Conservation (phyloP, 2,888 invertebrate genomes). For the Onchidella celtica region DNA sequence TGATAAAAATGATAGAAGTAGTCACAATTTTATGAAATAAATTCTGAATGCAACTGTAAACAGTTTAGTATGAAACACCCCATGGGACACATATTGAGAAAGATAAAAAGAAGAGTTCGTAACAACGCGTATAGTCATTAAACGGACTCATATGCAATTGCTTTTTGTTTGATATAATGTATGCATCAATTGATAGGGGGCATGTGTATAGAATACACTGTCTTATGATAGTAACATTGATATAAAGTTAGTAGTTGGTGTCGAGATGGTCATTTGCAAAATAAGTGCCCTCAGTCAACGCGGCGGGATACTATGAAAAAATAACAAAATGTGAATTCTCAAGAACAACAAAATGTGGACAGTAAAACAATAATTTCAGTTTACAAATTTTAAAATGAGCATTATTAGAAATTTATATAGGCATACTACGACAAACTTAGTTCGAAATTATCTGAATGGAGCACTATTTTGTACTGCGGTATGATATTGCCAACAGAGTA, state of each 20-base stretch:
- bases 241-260: no score
- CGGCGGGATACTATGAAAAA: background rate
- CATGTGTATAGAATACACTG: background rate
- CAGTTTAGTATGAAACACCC: constrained; percentile 3
- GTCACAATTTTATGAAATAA: no score
- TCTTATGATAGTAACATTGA: background rate
- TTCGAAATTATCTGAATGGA: background rate
- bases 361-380: no score
- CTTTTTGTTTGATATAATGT: background rate
- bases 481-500: background rate
- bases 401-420: no score
- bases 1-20: no score
- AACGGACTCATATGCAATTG: background rate
- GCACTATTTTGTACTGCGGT: constrained; percentile 20
- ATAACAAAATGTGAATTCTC: no score
- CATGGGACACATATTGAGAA: constrained; percentile 12
- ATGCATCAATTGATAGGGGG: background rate
- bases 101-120: background rate
- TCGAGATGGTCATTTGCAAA: constrained; percentile 12
- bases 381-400: no score
- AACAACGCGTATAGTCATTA: background rate
- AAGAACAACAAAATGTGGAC: no score
- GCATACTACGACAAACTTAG: no score
- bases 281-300: constrained; percentile 3
- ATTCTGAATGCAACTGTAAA: no score